These are phyloP conservation scores for Calameuta filiformis DNA, from an alignment of 2,888 invertebrate genomes.

Conservation along the genomic window DNA sequence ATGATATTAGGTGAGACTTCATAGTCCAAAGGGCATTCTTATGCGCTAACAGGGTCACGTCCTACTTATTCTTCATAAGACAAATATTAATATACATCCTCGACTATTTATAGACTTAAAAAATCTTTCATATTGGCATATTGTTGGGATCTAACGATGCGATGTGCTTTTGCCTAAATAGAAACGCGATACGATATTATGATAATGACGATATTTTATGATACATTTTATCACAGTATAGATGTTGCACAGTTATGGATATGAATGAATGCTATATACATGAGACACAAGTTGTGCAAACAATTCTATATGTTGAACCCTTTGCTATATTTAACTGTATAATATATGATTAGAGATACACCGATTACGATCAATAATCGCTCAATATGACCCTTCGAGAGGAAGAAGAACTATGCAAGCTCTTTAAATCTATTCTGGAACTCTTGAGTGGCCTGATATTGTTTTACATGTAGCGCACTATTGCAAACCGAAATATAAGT, in stretches of 20 bases:
- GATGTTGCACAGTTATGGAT: not conserved
- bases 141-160: not conserved
- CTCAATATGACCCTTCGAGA: not conserved
- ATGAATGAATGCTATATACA: not conserved
- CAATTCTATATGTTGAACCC: not conserved
- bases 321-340: not conserved
- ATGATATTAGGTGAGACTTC: not conserved
- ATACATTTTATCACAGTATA: not conserved
- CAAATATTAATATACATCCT: not conserved
- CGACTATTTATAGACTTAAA: not conserved
- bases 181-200: not conserved
- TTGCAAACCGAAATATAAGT: conserved; percentile 23
- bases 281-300: not conserved
- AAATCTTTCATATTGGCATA: not conserved
- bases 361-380: not conserved
- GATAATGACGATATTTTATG: not conserved
- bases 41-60: not conserved
- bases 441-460: not conserved
- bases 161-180: not conserved
- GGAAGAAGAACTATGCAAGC: not conserved
- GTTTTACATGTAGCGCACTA: not conserved
- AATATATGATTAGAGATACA: not conserved
- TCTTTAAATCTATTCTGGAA: not conserved
- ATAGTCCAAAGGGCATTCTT: not conserved
- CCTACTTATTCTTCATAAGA: not conserved